These are phyloP conservation scores for Dynastes hyllus DNA, from an alignment of 2,888 invertebrate species.

Conservation along the genomic window DNA sequence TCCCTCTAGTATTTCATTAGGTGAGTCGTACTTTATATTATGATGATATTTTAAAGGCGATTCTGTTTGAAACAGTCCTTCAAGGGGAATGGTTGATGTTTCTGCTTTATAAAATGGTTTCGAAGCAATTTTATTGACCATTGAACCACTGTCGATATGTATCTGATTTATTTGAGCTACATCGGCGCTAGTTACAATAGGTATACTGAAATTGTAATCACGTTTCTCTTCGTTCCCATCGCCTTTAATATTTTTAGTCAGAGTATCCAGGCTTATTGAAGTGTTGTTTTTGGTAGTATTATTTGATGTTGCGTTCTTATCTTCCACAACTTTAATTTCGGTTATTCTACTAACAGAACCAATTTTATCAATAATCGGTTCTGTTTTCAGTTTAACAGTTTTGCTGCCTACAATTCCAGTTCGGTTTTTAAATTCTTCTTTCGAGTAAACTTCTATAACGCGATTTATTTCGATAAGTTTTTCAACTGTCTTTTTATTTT, in stretches of 20 bases:
- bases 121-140: constrained; percentile 67
- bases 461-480: constrained; percentile 81
- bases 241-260: constrained; percentile 10
- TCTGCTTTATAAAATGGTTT: constrained; percentile 69
- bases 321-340: constrained; percentile 80
- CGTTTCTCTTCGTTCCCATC: constrained; percentile 65
- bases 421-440: constrained; percentile 75
- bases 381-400: constrained; percentile 74
- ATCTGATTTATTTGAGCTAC: constrained; percentile 63
- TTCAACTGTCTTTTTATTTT: constrained; percentile 71
- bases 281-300: constrained; percentile 22
- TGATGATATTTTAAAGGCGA: constrained; percentile 63
- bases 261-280: not conserved
- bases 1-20: constrained; percentile 67
- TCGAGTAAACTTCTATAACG: constrained; percentile 80
- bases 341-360: constrained; percentile 82
- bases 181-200: constrained; percentile 37
- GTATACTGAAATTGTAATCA: constrained; percentile 55
- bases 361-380: constrained; percentile 77
- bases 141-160: constrained; percentile 67
- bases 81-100: constrained; percentile 80
- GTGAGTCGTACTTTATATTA: constrained; percentile 51
- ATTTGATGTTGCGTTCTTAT: constrained; percentile 57
- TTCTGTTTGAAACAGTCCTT: constrained; percentile 79
- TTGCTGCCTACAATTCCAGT: constrained; percentile 72